These are phyloP conservation scores for Tetheella fluctuosa DNA, from an alignment of 2,888 invertebrate genomes.

Conservation along the genomic window DNA sequence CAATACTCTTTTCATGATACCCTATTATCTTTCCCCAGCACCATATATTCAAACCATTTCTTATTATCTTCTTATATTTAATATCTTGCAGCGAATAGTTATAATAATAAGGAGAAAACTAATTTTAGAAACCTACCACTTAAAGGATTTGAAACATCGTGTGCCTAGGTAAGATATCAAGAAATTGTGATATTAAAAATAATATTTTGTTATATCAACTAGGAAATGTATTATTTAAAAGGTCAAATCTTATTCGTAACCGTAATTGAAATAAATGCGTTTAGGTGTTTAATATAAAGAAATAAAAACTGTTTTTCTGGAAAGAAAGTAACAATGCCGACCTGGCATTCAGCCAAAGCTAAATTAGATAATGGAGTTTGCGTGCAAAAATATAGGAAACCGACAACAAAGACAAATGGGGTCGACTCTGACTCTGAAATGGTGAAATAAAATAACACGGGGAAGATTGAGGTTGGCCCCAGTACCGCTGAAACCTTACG, in stretches of 20 bases:
- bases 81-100: too few relatives aligned
- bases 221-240: background rate
- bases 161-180: background rate
- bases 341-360: slow-evolving; percentile 83
- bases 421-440: slow-evolving; percentile 76
- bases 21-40: too few relatives aligned
- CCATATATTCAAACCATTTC: too few relatives aligned
- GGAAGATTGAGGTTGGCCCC: slow-evolving; percentile 66
- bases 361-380: slow-evolving; percentile 85
- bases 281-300: slow-evolving; percentile 74
- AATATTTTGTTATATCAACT: background rate
- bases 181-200: background rate
- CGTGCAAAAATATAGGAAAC: slow-evolving; percentile 84
- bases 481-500: slow-evolving; percentile 41
- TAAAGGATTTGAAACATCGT: too few relatives aligned
- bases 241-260: slow-evolving; percentile 46
- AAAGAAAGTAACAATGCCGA: slow-evolving; percentile 78
- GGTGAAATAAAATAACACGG: slow-evolving; percentile 77
- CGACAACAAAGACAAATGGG: slow-evolving; percentile 84
- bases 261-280: slow-evolving; percentile 74
- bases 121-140: too few relatives aligned
- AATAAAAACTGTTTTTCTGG: slow-evolving; percentile 76
- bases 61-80: too few relatives aligned
- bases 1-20: too few relatives aligned
- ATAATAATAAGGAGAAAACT: too few relatives aligned